Conservation (phyloP, 1,140 invertebrate species). For the Vanessa atalanta region DNA sequence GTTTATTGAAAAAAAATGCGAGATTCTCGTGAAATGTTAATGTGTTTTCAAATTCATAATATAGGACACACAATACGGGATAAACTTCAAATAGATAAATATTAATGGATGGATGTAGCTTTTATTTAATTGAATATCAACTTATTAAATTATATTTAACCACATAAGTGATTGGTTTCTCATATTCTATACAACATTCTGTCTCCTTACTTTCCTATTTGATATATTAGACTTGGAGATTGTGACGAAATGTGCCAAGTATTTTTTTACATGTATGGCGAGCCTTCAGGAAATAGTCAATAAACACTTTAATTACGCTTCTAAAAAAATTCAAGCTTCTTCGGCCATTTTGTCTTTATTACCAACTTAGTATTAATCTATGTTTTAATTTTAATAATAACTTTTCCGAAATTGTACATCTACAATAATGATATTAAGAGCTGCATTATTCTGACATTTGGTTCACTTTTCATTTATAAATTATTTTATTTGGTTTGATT, state of each 20-base stretch:
- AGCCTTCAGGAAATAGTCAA: not conserved
- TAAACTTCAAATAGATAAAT: not conserved
- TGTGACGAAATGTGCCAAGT: no score
- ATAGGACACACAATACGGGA: not conserved
- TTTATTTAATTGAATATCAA: constrained; percentile 4
- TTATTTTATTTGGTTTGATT: not conserved
- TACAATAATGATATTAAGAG: constrained; percentile 1
- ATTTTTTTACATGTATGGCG: no score
- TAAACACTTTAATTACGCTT: not conserved
- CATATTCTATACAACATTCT: not conserved
- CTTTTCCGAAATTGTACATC: not conserved
- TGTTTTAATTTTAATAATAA: constrained; percentile 3
- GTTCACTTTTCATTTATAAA: not conserved
- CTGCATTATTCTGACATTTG: not conserved
- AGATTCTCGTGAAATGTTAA: not conserved
- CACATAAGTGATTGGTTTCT: not conserved
- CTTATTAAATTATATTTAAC: not conserved
- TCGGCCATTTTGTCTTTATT: not conserved
- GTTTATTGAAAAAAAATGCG: not conserved
- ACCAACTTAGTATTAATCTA: constrained; percentile 4
- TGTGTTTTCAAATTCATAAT: not conserved
- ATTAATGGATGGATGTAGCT: not conserved
- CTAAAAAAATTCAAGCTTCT: constrained; percentile 3
- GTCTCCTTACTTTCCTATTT: not conserved
- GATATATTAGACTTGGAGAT: not conserved